Percentiles rank a stretch among this genome's conserved stretches.
phyloP scores from a whole-genome alignment of 2,113 vertebrate species.

The Phrynosoma platyrhinos region DNA sequence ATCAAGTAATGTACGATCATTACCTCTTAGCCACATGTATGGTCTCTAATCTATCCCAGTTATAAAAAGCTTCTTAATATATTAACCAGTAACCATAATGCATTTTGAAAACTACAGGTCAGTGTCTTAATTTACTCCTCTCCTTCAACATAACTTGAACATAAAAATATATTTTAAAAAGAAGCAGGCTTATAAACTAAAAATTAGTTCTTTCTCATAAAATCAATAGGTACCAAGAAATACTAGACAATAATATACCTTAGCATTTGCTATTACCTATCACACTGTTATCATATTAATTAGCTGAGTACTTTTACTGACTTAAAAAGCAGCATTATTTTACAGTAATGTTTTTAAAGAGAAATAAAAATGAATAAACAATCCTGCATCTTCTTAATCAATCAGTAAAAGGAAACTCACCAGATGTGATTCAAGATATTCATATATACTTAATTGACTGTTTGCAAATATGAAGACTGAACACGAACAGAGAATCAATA shows the following conservation, averaged over 20 bases:
- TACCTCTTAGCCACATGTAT: rapidly evolving
- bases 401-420: conserved; percentile 65
- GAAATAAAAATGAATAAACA: conserved; percentile 70
- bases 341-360: conserved; percentile 36
- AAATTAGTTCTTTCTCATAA: conserved; percentile 18
- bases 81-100: neutral
- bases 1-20: neutral
- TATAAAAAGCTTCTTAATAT: neutral
- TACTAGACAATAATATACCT: conserved; percentile 16
- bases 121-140: neutral
- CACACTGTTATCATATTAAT: conserved; percentile 20
- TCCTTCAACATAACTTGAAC: rapidly evolving
- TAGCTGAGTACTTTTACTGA: conserved; percentile 52
- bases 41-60: conserved; percentile 21
- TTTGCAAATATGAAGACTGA: conserved; percentile 63
- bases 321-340: conserved; percentile 26
- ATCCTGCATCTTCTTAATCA: conserved; percentile 57
- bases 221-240: conserved; percentile 25
- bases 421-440: conserved; percentile 51
- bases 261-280: neutral
- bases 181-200: neutral
- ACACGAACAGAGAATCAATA: conserved; percentile 40
- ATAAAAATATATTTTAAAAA: neutral
- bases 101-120: neutral
- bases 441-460: conserved; percentile 42